Evolutionary conservation across 2,113 vertebrate genomes (phyloP).

Genomic region (Regulus satrapa): DNA sequence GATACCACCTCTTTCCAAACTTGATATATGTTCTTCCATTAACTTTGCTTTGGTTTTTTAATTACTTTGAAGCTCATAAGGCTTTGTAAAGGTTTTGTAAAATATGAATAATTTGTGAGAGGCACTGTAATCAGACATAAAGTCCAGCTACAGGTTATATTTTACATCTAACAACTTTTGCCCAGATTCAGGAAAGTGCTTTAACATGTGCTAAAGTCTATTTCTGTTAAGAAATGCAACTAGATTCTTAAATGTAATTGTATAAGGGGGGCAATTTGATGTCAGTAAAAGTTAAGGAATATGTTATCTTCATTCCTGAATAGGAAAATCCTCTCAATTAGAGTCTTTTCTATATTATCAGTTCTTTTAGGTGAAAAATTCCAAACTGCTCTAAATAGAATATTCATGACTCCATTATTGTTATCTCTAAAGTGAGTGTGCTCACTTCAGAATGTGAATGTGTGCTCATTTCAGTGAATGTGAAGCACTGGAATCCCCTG

Average conservation of each 20-base stretch:
- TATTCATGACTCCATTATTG: neutral
- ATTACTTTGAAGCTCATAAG: conserved; percentile 14
- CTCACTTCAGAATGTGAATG: no score
- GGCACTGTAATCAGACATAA: neutral
- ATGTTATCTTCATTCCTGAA: neutral
- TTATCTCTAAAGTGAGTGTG: neutral
- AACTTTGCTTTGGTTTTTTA: conserved; percentile 13
- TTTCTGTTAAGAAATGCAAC: neutral
- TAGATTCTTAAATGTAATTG: neutral
- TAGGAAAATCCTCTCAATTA: neutral
- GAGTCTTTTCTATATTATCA: neutral
- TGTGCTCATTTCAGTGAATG: no score
- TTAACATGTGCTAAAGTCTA: neutral
- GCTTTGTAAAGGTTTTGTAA: neutral
- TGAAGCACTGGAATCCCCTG: neutral
- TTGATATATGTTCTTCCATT: conserved; percentile 41
- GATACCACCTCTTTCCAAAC: conserved; percentile 7
- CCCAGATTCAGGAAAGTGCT: neutral
- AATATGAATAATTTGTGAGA: conserved; percentile 26
- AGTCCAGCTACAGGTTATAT: neutral
- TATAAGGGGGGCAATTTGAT: neutral
- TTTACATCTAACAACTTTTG: neutral
- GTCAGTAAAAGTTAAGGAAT: neutral
- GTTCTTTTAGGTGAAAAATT: neutral
- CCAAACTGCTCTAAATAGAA: neutral